phyloP scores from a whole-genome alignment of 2,113 vertebrate species.

The Sander lucioperca region DNA sequence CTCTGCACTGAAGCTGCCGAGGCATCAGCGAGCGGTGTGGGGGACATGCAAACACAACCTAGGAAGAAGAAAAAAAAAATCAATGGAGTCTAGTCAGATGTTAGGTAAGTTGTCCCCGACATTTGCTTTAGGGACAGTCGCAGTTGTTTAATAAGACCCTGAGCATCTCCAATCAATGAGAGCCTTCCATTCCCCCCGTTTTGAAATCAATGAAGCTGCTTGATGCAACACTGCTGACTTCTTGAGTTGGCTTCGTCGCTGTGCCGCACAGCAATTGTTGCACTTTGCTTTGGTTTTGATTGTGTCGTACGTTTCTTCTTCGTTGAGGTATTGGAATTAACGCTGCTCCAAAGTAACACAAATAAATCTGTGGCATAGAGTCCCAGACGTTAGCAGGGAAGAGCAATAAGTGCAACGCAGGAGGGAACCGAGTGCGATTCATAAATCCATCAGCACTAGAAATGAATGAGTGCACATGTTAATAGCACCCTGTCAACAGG shows the following conservation, averaged over 20 bases:
- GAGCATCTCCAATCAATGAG: slow-evolving; percentile 82
- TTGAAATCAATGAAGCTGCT: slow-evolving; percentile 80
- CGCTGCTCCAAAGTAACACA: background rate
- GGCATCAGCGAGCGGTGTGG: slow-evolving; percentile 43
- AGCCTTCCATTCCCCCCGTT: slow-evolving; percentile 74
- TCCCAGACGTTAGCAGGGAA: too few species aligned
- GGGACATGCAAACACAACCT: slow-evolving; percentile 79
- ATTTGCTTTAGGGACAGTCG: slow-evolving; percentile 78
- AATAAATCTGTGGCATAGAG: background rate
- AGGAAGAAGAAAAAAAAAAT: slow-evolving; percentile 62
- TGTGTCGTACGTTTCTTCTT: background rate
- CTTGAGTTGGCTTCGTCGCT: slow-evolving; percentile 61
- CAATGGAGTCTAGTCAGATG: slow-evolving; percentile 82
- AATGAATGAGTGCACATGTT: background rate
- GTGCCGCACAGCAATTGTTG: slow-evolving; percentile 29
- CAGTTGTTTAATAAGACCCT: slow-evolving; percentile 85
- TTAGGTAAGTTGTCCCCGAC: slow-evolving; percentile 77
- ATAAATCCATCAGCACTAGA: background rate
- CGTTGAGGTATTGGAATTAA: slow-evolving; percentile 5
- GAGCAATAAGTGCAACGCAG: background rate
- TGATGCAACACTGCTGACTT: slow-evolving; percentile 75
- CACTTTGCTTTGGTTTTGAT: slow-evolving; percentile 45
- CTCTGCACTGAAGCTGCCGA: slow-evolving; percentile 43
- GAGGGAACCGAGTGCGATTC: background rate
- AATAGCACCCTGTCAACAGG: background rate